phyloP scores from a whole-genome alignment of 2,797 vertebrate species.

The Coccyzus lansbergi region DNA sequence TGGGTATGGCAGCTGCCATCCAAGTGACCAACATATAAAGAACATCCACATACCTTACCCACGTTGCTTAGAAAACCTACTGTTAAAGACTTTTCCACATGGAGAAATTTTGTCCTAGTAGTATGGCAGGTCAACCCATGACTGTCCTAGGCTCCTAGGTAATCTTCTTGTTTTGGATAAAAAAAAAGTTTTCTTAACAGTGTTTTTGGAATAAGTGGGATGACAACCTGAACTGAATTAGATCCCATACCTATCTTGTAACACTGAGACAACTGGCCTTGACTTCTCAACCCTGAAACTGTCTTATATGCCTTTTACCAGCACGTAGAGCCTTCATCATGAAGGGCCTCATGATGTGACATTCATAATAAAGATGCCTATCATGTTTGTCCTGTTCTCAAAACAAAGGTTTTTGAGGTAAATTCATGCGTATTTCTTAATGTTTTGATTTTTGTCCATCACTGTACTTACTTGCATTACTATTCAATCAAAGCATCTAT shows the following conservation, averaged over 20 bases:
- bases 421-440: not conserved
- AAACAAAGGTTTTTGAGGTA: not conserved
- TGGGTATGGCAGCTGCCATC: not conserved
- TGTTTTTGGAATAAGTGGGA: not conserved
- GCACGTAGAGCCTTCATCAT: rapidly evolving
- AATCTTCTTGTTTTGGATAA: not conserved
- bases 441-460: not conserved
- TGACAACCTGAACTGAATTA: not conserved
- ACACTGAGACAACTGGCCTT: not conserved
- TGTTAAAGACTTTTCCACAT: rapidly evolving
- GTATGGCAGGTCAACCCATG: rapidly evolving
- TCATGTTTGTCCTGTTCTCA: not conserved
- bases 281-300: not conserved
- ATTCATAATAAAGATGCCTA: not conserved
- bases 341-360: not conserved
- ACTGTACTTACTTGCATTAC: not conserved
- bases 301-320: not conserved
- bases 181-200: too few relatives aligned
- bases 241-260: not conserved
- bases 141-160: not conserved
- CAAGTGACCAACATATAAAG: not conserved
- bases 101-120: not conserved
- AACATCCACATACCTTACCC: rapidly evolving
- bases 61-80: not conserved
- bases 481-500: not conserved